phyloP scores from a whole-genome alignment of 2,113 vertebrate genomes.

The Lonchura striata region DNA sequence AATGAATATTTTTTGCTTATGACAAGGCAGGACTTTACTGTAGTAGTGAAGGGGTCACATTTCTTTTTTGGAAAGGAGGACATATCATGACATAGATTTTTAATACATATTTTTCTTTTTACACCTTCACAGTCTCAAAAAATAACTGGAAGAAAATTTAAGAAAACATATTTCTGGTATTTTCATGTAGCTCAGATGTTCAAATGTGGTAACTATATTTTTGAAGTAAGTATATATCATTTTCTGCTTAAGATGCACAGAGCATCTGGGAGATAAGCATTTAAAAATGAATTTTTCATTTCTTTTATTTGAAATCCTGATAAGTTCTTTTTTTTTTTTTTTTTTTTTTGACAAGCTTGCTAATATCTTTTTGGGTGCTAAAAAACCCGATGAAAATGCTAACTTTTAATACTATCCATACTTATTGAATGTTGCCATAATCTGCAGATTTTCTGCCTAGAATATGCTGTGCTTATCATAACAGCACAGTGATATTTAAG shows the following conservation, averaged over 20 bases:
- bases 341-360: constrained; percentile 26
- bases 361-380: constrained; percentile 36
- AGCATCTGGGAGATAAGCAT: constrained; percentile 31
- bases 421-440: constrained; percentile 22
- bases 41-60: not conserved
- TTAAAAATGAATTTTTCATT: constrained; percentile 54
- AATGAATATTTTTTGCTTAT: not conserved
- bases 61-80: not conserved
- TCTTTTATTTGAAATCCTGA: constrained; percentile 51
- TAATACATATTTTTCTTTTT: not conserved
- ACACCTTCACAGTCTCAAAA: not conserved
- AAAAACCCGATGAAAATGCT: not conserved
- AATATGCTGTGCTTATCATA: constrained; percentile 41
- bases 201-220: constrained; percentile 33
- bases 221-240: constrained; percentile 31
- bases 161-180: not conserved
- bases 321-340: not conserved
- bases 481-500: constrained; percentile 42
- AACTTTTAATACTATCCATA: constrained; percentile 44
- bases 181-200: constrained; percentile 18
- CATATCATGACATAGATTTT: not conserved
- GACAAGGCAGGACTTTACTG: not conserved
- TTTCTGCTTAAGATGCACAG: constrained; percentile 51
- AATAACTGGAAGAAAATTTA: not conserved
- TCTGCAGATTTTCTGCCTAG: constrained; percentile 22